phyloP scores from a whole-genome alignment of 1,140 invertebrate genomes.

The Drosophila melanogaster region Release_6_plus_ISO1_MT NT_037436.4:18614001-18614500 shows the following conservation, averaged over 20 bases:
- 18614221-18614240: constrained; percentile 47
- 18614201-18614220: constrained; percentile 54
- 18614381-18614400: too few relatives aligned
- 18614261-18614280: constrained; percentile 42
- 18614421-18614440: too few relatives aligned
- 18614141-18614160: constrained; percentile 74
- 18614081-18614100: constrained; percentile 1
- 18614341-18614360: constrained; percentile 5
- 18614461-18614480: too few relatives aligned
- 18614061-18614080: constrained; percentile 39
- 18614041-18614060: constrained; percentile 75
- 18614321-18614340: constrained; percentile 5
- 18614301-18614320: constrained; percentile 45
- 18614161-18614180: constrained; percentile 42
- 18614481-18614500: rapidly evolving
- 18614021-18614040: constrained; percentile 56
- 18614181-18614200: constrained; percentile 38
- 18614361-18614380: background rate
- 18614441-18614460: too few relatives aligned
- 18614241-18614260: constrained; percentile 34
- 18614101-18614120: constrained; percentile 73
- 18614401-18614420: too few relatives aligned
- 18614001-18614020: background rate
- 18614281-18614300: constrained; percentile 33
- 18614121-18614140: constrained; percentile 79